Base-by-base conservation (phyloP, 2,797 vertebrate genomes). In the Sebastes miniatus region DNA sequence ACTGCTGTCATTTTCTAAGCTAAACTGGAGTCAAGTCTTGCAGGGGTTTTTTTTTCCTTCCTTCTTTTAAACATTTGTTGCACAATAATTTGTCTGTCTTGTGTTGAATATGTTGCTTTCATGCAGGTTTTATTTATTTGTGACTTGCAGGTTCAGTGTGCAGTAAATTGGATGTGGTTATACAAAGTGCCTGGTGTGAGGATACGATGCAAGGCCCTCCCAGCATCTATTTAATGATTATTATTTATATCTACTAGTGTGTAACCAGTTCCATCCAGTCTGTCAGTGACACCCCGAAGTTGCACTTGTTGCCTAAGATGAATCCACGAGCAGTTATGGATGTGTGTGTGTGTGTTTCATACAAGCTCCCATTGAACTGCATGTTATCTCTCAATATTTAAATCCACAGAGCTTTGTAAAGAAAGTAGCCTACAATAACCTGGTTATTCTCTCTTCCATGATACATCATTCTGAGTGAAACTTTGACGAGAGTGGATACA, bases 131-230 rank as follows among this genome's bases (percentile, higher is more conserved):
- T 85, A 88, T 87, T 90, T 91, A 87, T 92, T 93, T 81, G 67
- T 79, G 75, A 89, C 27, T 22, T 75, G 83, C 75, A 84, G 67
- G 71, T 91, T 87, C 73, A 63, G 80, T 86, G 76, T 90, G 90
- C 91, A 90, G 90, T 91, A 80, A 83, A 80, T 80, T 73, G 73
- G 84, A 83, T 83, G 83, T 85, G 84, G 85, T 92, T 86, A 88
- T 88, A 85, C 85, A 95, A 95, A 95, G 93, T 95, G 95, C 94
- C 94, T 95, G 90, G 77, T 89, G 77, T 84, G 87, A 84, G 88
- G 85, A 89, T 77, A 67, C 77, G 73, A 83, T 56, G 64, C 58
- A 66, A 83, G 67, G 80, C 59, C 70, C 76, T 81, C 56, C 61
- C n/a, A 77, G 79, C 73, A 59, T 69, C 79, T 83, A 68, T 84